Evolutionary conservation across 2,113 vertebrate species (phyloP), one percentile per base, ranked within the genome.

Genomic region (Rhagologus leucostigma): DNA sequence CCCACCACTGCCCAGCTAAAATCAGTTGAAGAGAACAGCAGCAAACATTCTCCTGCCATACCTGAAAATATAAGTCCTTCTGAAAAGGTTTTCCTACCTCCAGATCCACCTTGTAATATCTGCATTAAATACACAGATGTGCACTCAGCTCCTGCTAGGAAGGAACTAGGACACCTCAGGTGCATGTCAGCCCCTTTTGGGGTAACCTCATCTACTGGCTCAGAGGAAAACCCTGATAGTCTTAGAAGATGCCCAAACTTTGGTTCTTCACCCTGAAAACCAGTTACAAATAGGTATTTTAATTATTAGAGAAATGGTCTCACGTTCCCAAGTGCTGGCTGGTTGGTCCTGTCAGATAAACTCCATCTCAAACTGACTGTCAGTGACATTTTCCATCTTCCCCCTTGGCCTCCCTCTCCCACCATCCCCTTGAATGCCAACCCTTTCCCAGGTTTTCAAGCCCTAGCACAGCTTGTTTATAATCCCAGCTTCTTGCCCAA

Each of bases 111-210:
- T 37, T 21, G 11, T 0, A 3, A 4, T 10, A 39, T 8, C 22
- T 30, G 5, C 23, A 4, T 20, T 18, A 24, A 55, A 20, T 2
- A 39, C 5, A 39, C 30, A 55, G 47, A 4, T 3, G 29, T 4
- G 17, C 11, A 6, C 10, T 49, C 74, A 29, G 85, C 30, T 53
- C 53, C 52, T 50, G 42, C 26, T 78, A 75, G 88, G 56, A 85
- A 85, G 69, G 39, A 92, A 2, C n/a, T 1, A 16, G 4, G 59
- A 84, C 13, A 41, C 29, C 20, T 32, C 63, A 21, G 53, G 33
- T 27, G 42, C 11, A 23, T 0, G 1, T 19, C 19, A 23, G 53
- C 32, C 56, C 39, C 62, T 60, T 23, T 1, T 11, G 37, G 41
- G 52, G n/a, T 63, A 64, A 47, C 3, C 37, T 60, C 13, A 0